Base-by-base conservation (phyloP, 2,888 invertebrate species). In the Adineta ricciae region DNA sequence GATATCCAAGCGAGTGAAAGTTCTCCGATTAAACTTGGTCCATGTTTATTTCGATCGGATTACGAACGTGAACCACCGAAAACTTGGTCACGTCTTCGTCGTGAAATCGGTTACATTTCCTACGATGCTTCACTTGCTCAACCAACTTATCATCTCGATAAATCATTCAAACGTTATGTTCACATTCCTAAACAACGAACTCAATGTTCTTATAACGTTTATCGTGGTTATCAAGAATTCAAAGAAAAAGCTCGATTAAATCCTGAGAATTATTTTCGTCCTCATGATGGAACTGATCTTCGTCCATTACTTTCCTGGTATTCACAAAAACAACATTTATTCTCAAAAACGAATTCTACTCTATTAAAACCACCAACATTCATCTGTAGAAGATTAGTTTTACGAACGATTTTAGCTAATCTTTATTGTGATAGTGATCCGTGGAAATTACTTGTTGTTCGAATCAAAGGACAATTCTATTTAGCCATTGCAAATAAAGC, bases 51-150 rank as follows among this genome's bases (percentile, higher is more conserved):
- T 78, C 78, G 78, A 41, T n/a, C 11, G 1, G 78, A 78, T 41
- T 78, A 78, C n/a, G 41, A 41, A 78, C 14, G 78, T 78, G 38
- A 78, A 41, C 78, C 78, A 78, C 78, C 78, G 4, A 78, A 78
- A 41, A 78, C 78, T 7, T 78, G 78, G 78, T 41, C 78, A n/a
- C 41, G 41, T 11, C 78, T 78, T 78, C 78, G 78, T n/a, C 78
- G 78, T 78, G 78, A 78, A 41, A 78, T 78, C 7, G 78, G 78
- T 41, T n/a, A 38, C 14, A 41, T 78, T 3, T 78, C 78, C 38
- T 41, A 14, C n/a, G 41, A 78, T 41, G 78, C 41, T 78, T 38
- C 78, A n/a, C n/a, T 78, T n/a, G 0, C 21, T 78, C 78, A 78
- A n/a, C 78, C 78, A 41, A 41, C 14, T 41, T 78, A 78, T 78